Evolutionary conservation across 2,113 vertebrate genomes (phyloP).

Genomic region (Silurus asotus): DNA sequence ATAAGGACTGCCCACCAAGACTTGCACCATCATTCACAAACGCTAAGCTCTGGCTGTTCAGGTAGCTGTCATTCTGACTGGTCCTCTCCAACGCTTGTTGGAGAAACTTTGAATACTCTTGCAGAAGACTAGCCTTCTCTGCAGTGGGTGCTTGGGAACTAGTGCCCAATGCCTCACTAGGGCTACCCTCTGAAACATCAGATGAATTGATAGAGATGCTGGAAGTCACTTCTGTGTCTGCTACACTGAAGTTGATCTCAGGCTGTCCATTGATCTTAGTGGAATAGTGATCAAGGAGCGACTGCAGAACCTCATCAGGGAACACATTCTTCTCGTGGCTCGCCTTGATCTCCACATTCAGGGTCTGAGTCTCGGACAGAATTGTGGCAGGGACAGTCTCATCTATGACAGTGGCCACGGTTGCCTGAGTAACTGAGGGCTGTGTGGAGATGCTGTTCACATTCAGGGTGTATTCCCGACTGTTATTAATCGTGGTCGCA

Average conservation of each 20-base stretch:
- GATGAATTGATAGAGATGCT: constrained; percentile 97
- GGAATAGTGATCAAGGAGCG: constrained; percentile 95
- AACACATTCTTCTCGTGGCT: constrained; percentile 92
- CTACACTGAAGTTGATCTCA: constrained; percentile 92
- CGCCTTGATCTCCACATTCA: constrained; percentile 88
- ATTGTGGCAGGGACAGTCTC: constrained; percentile 87
- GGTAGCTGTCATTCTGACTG: constrained; percentile 99
- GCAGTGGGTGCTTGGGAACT: constrained; percentile 83
- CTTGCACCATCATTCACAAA: constrained; percentile 91
- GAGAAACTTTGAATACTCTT: constrained; percentile 97
- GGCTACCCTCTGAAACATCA: constrained; percentile 86
- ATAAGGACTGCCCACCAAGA: constrained; percentile 87
- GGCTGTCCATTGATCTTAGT: constrained; percentile 95
- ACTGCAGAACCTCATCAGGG: constrained; percentile 96
- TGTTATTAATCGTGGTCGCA: constrained; percentile 81
- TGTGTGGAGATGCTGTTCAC: constrained; percentile 89
- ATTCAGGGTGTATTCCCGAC: constrained; percentile 86
- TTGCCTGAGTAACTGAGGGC: constrained; percentile 85
- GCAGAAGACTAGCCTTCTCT: constrained; percentile 96
- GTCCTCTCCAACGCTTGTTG: constrained; percentile 98
- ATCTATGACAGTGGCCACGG: constrained; percentile 89
- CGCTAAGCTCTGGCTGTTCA: constrained; percentile 94
- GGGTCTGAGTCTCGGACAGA: constrained; percentile 81
- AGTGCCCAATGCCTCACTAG: constrained; percentile 80
- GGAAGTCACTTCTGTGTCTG: constrained; percentile 94